A percentile compares a stretch with the other conserved stretches of the same genome.
Evolutionary conservation across 2,113 vertebrate genomes (phyloP).

Genomic region (Saimiri boliviensis): DNA sequence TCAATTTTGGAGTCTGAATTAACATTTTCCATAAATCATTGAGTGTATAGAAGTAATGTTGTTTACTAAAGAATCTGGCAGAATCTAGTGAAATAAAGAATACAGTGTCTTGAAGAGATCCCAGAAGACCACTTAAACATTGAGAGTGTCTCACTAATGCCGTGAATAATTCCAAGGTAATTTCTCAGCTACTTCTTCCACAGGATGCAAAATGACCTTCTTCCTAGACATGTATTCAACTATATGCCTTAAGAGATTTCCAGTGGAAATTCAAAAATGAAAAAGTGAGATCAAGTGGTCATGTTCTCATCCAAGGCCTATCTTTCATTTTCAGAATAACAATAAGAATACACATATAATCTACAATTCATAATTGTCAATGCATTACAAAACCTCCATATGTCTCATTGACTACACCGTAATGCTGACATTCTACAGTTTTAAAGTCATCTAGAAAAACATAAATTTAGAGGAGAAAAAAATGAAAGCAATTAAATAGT

Average conservation of each 20-base stretch:
- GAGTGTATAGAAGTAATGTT: background rate
- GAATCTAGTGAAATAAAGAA: background rate
- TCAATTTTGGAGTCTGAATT: background rate
- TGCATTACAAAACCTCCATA: background rate
- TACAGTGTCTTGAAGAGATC: background rate
- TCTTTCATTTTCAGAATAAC: conserved; percentile 12
- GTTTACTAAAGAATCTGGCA: conserved; percentile 1
- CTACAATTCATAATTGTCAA: background rate
- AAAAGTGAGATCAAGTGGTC: background rate
- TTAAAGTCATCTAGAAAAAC: conserved; percentile 41
- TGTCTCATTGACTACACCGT: background rate
- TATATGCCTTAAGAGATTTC: background rate
- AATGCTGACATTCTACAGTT: background rate
- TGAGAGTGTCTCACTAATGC: background rate
- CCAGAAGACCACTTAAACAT: background rate
- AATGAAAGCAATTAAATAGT: conserved; percentile 41
- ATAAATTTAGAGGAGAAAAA: conserved; percentile 44
- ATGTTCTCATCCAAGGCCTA: background rate
- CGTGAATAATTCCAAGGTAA: background rate
- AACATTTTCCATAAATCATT: background rate
- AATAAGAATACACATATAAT: background rate
- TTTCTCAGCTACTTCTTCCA: background rate
- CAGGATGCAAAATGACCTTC: background rate
- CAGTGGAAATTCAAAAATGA: conserved; percentile 9
- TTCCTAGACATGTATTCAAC: background rate